Evolutionary conservation across 1,140 invertebrate genomes (phyloP), one percentile per base, ranked within the genome.

Genomic region (Pygmarrhopalites habei): DNA sequence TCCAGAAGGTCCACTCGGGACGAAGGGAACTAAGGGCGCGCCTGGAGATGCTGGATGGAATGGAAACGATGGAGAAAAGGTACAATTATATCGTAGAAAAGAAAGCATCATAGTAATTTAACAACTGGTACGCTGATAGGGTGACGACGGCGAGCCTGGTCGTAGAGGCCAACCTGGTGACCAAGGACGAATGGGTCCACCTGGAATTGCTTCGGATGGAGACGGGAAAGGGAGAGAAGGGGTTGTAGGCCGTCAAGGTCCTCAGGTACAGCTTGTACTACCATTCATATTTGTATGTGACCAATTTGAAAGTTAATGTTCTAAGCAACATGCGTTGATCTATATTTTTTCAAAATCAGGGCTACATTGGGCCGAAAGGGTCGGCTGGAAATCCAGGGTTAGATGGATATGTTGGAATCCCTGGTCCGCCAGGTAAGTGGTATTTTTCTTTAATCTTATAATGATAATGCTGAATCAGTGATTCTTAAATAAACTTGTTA

Each of bases 1-100:
- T 4, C 58, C 56, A 5, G 47, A 51, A 28, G 68, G 68, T n/a
- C 55, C 55, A 1, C 21, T 62, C 0, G 66, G 62, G 2, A 4
- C n/a, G 1, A 64, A 68, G 28, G 66, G 66, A n/a, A 26, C 30
- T 7, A 66, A 69, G 35, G 68, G 68, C 17, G 68, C 68, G 14
- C 68, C 68, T 15, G 68, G 68, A 43, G 63, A 41, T 25, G 59
- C 32, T 26, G 59, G 59, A 2, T 14, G 2, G 1, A 39, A 28
- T 15, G 60, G 60, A 1, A 3, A 15, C 1, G n/a, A 52, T 60
- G 49, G 49, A 10, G 23, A 15, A 7, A n/a, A n/a, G n/a, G n/a
- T n/a, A n/a, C n/a, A n/a, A n/a, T n/a, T n/a, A n/a, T n/a, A n/a
- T n/a, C n/a, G n/a, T n/a, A n/a, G n/a, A n/a, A n/a, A n/a, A n/a